phyloP scores from a whole-genome alignment of 2,797 vertebrate species.

The Perodicticus potto region DNA sequence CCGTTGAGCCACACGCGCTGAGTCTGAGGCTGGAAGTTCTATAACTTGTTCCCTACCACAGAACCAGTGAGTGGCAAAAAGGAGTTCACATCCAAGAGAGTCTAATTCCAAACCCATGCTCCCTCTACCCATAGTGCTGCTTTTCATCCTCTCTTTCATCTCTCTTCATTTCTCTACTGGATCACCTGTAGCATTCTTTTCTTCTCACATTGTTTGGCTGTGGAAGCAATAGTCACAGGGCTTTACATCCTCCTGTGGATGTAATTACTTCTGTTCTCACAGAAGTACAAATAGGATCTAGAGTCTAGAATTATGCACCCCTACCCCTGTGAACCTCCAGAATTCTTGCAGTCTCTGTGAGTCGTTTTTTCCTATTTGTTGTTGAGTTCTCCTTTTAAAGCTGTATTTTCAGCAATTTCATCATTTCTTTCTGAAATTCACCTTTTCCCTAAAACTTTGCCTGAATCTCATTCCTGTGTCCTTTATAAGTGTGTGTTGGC shows the following conservation, averaged over 20 bases:
- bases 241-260: neutral
- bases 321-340: neutral
- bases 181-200: neutral
- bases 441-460: neutral
- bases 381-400: constrained; percentile 42
- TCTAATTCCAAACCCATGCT: neutral
- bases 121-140: neutral
- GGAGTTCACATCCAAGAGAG: neutral
- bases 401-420: neutral
- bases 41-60: neutral
- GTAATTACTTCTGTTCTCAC: neutral
- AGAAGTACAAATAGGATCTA: neutral
- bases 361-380: neutral
- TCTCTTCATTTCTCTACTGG: neutral
- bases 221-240: neutral
- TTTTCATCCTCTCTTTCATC: neutral
- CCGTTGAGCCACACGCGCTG: too few species aligned
- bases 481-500: neutral
- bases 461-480: neutral
- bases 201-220: neutral
- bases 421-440: constrained; percentile 21
- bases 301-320: neutral
- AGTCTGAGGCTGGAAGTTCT: neutral
- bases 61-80: neutral
- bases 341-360: constrained; percentile 24